Base-by-base conservation (phyloP, 2,888 invertebrate species). In the Spodoptera exigua region DNA sequence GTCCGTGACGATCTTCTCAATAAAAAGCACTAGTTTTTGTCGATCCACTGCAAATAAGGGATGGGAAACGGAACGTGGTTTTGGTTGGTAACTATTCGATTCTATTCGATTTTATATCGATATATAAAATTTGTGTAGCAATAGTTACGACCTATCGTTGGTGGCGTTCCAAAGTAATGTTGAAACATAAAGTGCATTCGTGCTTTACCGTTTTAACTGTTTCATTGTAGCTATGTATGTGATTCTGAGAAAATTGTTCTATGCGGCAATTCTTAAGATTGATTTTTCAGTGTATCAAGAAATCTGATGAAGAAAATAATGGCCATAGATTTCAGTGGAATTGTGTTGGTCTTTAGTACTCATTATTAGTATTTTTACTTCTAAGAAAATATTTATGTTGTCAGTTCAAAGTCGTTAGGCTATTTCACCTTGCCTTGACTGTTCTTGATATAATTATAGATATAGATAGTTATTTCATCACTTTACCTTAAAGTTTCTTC, bases 1-100 rank as follows among this genome's bases (percentile, higher is more conserved):
- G 59, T 73, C 48, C 56, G 70, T 69, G 59, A 63, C 69, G 62
- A 59, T 68, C 55, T 47, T 45, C 18, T 41, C 14, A 10, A 58
- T 58, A 54, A 73, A 69, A 57, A 61, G 34, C 41, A 37, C 14
- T 39, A 27, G 17, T 72, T 72, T 72, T 67, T 51, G 11, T 58
- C 34, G 71, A 66, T 39, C 36, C 17, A 35, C 40, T 5, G 41
- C 27, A 46, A 66, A 68, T 49, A 71, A 49, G 53, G 21, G 49
- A 59, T 39, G 49, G 47, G 36, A 53, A 65, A 53, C 27, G 65
- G 35, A 32, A 36, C 35, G 37, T 17, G 37, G 16, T 17, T 49
- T 53, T 1, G n/a, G 7, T 3, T 40, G 55, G 51, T 57, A n/a
- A n/a, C n/a, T n/a, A n/a, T 55, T 63, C 41, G 39, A 47, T 70